Percentiles rank a stretch among this genome's conserved stretches.
These are phyloP conservation scores for Phasia obesa DNA, from an alignment of 2,888 invertebrate genomes.

Conservation along the genomic window DNA sequence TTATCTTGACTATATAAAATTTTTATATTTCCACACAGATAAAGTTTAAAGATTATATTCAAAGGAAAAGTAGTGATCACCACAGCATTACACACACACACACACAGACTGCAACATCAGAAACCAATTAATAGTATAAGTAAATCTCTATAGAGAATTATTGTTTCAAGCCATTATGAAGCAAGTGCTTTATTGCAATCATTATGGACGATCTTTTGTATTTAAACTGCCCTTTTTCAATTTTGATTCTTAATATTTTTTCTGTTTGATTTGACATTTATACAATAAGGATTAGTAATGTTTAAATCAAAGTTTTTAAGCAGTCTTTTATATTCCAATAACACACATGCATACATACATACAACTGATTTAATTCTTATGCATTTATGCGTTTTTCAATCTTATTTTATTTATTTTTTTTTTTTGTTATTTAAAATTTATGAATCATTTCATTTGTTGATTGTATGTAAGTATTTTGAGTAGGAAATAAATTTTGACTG, in stretches of 20 bases:
- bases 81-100: not conserved
- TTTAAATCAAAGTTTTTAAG: constrained; percentile 60
- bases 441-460: constrained; percentile 48
- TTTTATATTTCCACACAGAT: constrained; percentile 8
- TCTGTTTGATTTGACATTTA: constrained; percentile 58
- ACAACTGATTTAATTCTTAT: constrained; percentile 51
- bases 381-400: constrained; percentile 26
- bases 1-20: constrained; percentile 41
- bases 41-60: constrained; percentile 25
- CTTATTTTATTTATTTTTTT: not conserved
- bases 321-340: constrained; percentile 23
- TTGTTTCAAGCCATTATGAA: not conserved
- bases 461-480: not conserved
- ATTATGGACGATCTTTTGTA: constrained; percentile 8
- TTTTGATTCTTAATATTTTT: constrained; percentile 26
- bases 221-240: not conserved
- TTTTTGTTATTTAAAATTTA: constrained; percentile 44
- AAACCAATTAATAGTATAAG: constrained; percentile 49
- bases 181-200: constrained; percentile 14
- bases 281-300: constrained; percentile 66
- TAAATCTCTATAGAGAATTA: constrained; percentile 58
- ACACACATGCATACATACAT: too few species aligned
- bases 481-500: constrained; percentile 63
- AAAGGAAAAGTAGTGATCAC: not conserved
- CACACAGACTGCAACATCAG: not conserved